Evolutionary conservation across 2,797 vertebrate genomes (phyloP).

Genomic region (Epinephelus coioides): DNA sequence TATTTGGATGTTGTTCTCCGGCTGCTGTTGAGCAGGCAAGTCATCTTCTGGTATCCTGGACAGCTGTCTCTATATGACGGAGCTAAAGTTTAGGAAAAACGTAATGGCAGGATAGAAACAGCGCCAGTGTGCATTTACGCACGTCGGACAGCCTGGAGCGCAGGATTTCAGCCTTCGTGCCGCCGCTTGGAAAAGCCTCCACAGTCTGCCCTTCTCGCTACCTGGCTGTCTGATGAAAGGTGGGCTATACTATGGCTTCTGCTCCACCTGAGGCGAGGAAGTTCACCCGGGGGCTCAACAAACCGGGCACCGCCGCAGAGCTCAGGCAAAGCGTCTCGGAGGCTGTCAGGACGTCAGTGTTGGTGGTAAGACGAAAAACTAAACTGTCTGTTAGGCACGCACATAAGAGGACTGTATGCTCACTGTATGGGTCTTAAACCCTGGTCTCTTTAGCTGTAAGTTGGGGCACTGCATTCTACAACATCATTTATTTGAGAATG

Average conservation of each 20-base stretch:
- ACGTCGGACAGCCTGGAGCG: conserved; percentile 21
- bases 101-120: conserved; percentile 37
- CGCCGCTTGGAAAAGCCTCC: not conserved
- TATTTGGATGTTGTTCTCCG: conserved; percentile 26
- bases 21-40: not conserved
- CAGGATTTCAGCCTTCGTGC: conserved; percentile 6
- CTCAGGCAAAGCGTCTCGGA: conserved; percentile 96
- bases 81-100: conserved; percentile 5
- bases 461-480: too few species aligned
- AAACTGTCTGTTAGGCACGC: not conserved
- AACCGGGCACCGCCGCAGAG: conserved; percentile 96
- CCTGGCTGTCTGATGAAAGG: conserved; percentile 54
- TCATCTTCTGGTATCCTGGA: not conserved
- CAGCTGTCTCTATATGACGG: not conserved
- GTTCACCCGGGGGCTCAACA: conserved; percentile 95
- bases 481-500: not conserved
- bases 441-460: too few species aligned
- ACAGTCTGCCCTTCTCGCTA: not conserved
- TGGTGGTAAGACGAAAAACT: conserved; percentile 86
- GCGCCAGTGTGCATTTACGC: conserved; percentile 45
- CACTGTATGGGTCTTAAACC: too few species aligned
- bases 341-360: conserved; percentile 93
- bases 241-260: conserved; percentile 72
- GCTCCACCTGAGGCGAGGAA: conserved; percentile 91
- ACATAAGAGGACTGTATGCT: not conserved